A percentile compares a stretch with the other conserved stretches of the same genome.
Conservation (phyloP, 2,113 vertebrate genomes). For the Phylloscopus whistleri region DNA sequence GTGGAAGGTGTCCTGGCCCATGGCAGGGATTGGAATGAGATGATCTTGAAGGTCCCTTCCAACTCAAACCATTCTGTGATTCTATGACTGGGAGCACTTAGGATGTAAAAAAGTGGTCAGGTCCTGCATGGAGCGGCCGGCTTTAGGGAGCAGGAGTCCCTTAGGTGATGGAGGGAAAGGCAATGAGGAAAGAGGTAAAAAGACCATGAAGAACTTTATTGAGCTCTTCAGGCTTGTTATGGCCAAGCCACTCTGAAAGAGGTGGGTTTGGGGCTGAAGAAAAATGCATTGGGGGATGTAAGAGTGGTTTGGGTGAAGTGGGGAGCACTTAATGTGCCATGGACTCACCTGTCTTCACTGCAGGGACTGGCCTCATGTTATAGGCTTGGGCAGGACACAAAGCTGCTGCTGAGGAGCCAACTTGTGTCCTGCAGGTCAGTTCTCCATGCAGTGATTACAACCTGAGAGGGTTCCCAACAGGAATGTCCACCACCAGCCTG, state of each 20-base stretch:
- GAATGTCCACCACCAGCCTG: not conserved
- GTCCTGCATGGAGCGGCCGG: not conserved
- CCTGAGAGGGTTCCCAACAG: not conserved
- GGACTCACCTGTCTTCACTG: not conserved
- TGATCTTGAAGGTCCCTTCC: not conserved
- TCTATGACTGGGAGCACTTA: not conserved
- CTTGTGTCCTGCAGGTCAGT: not conserved
- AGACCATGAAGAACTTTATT: not conserved
- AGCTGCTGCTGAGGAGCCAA: not conserved
- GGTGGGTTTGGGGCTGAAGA: not conserved
- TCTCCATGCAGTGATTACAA: not conserved
- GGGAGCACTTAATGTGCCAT: not conserved
- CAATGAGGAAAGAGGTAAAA: not conserved
- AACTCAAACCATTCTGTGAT: not conserved
- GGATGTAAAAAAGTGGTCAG: not conserved
- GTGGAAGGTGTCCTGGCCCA: not conserved
- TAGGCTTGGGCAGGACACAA: not conserved
- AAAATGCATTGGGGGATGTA: not conserved
- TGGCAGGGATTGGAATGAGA: not conserved
- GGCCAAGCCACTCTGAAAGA: not conserved
- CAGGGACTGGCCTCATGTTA: not conserved
- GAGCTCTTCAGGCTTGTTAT: not conserved
- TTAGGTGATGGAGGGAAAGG: not conserved
- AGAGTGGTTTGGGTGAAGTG: not conserved
- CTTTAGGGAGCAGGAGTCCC: not conserved